Base-by-base conservation (phyloP, 1,140 invertebrate genomes). In the Hyposmocoma kahamanoa region DNA sequence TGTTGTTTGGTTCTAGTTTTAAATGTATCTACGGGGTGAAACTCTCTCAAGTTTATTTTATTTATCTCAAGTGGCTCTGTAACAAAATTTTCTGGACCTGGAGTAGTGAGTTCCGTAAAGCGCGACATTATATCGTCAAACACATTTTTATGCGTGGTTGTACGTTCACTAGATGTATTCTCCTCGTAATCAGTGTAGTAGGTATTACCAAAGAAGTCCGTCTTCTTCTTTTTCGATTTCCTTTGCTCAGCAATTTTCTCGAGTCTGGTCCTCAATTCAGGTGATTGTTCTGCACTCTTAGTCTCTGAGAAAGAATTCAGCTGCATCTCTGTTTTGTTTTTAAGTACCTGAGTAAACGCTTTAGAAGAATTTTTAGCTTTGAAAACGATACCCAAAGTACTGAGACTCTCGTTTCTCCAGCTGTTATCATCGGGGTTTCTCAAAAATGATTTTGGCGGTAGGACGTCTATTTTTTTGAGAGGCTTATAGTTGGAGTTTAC, bases 321-420 rank as follows among this genome's bases (percentile, higher is more conserved):
- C 63, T 70, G 67, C 11, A 68, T 61, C 56, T 84, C 78, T 28
- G 81, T 84, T 66, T 81, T 84, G 38, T 81, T 81, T 56, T 78
- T 83, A 41, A 83, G 64, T 26, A 84, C 79, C 67, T 83, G 64
- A 58, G 75, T 83, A 42, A 83, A 83, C 46, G 77, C 70, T 47
- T 81, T 84, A 4, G 79, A 76, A 48, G 79, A 75, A 44, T 81
- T 81, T 48, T 82, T 82, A 11, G 77, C 73, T 64, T 84, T 84
- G 50, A 81, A 83, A n/a, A 84, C 81, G 4, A 84, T 84, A 32
- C 81, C 81, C 45, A 83, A 42, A 1, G 75, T 80, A 62, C 72
- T 84, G 30, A 84, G 64, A 48, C 81, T 83, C 65, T 83, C 78
- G 47, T 83, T 84, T 67, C 81, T 74, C 81, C 81, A 84, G 42